Evolutionary conservation across 30 jellyfish, hydroid and myxozoan species (phyloP), one percentile per base, ranked within the genome.

Genomic region (Chrysaora quinquecirrha): DNA sequence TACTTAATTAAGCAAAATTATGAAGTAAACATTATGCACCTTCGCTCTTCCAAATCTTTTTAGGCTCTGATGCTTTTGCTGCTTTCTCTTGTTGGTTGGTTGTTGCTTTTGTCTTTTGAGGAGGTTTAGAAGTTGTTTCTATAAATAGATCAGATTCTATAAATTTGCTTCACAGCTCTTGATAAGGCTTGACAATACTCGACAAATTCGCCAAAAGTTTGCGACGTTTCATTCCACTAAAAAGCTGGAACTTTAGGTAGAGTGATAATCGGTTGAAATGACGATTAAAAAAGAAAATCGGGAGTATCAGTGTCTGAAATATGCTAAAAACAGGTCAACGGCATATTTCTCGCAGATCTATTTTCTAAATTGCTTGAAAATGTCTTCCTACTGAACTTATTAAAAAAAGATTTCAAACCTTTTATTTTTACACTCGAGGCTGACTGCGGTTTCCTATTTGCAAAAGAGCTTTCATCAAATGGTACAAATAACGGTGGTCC

Each of bases 401-500:
- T n/a, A n/a, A n/a, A n/a, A n/a, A n/a, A n/a, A n/a, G n/a, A n/a
- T n/a, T n/a, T 49, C 85, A 24, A 24, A 82, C 92, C 73, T 34
- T 71, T 62, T 73, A 61, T 82, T 34, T 65, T 24, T 34, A 65
- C 62, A 0, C 69, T 43, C 0, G 73, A 16, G 1, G 73, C 52
- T 21, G 71, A 35, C 32, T 48, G 43, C 28, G 85, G 85, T 32
- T 61, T 82, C 46, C 64, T 75, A 25, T 35, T 68, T n/a, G 83
- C 81, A 23, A 64, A 73, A 16, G 76, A 85, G 35, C 76, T 72
- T 11, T 84, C 87, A 30, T 84, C 83, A 84, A 71, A 84, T 23
- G 95, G 95, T 23, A 73, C 95, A 64, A 84, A 84, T 28, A 74
- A 32, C 6, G 95, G 95, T 14, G 95, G 95, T 3, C 95, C 95